phyloP scores from a whole-genome alignment of 2,888 invertebrate genomes.

The Caenorhabditis plicata region DNA sequence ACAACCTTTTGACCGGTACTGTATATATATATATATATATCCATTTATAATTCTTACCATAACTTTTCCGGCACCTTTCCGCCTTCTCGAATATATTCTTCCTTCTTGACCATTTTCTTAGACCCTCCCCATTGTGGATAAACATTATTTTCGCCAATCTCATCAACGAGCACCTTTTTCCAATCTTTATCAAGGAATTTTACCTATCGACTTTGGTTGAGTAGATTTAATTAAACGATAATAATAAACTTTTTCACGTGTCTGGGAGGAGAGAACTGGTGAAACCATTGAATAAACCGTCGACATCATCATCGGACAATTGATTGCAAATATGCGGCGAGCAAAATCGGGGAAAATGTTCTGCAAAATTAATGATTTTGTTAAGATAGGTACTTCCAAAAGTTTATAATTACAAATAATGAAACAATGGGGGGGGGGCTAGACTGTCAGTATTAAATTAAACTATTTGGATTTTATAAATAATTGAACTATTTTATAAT shows the following conservation, averaged over 20 bases:
- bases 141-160: constrained; percentile 42
- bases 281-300: constrained; percentile 45
- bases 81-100: constrained; percentile 54
- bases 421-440: too few species aligned
- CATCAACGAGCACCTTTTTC: constrained; percentile 36
- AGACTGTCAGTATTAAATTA: too few species aligned
- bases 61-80: constrained; percentile 47
- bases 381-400: too few species aligned
- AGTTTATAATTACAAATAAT: too few species aligned
- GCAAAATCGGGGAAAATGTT: constrained; percentile 48
- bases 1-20: too few species aligned
- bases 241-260: constrained; percentile 34
- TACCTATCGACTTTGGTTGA: constrained; percentile 21
- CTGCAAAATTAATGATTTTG: constrained; percentile 19
- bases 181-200: constrained; percentile 41
- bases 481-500: too few species aligned
- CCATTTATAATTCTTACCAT: too few species aligned
- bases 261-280: constrained; percentile 45
- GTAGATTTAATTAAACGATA: too few species aligned
- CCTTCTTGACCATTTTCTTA: constrained; percentile 21
- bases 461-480: too few species aligned
- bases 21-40: too few species aligned
- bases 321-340: constrained; percentile 41
- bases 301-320: constrained; percentile 43
- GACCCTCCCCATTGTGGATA: constrained; percentile 50